Conservation (phyloP, 2,113 vertebrate genomes). For the Melozone crissalis region DNA sequence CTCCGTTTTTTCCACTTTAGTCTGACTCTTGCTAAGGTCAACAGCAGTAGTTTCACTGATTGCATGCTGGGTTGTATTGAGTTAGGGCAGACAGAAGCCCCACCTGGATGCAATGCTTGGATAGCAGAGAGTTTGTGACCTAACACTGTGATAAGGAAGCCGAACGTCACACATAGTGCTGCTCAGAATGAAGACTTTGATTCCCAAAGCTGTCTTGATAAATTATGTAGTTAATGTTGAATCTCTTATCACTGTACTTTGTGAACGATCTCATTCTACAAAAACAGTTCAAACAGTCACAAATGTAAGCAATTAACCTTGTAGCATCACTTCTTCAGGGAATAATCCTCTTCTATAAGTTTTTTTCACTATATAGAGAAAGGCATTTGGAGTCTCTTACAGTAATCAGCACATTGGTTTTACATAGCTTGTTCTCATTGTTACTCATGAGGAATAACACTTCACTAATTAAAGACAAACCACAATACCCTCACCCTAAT, state of each 20-base stretch:
- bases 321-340: neutral
- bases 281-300: neutral
- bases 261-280: neutral
- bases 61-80: neutral
- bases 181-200: neutral
- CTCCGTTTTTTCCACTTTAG: neutral
- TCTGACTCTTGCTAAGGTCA: neutral
- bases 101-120: neutral
- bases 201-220: neutral
- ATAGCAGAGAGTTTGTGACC: neutral
- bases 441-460: neutral
- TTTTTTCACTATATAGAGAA: neutral
- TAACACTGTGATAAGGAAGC: neutral
- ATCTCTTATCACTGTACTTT: neutral
- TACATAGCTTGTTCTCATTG: neutral
- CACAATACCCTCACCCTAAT: neutral
- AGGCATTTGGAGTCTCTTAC: neutral
- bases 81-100: neutral
- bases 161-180: fast-evolving
- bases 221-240: neutral
- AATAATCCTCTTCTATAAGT: neutral
- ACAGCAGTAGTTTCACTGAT: neutral
- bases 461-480: neutral
- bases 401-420: neutral
- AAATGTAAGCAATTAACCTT: neutral